Evolutionary conservation across 2,113 vertebrate genomes (phyloP).

Genomic region (Crotalus horridus): DNA sequence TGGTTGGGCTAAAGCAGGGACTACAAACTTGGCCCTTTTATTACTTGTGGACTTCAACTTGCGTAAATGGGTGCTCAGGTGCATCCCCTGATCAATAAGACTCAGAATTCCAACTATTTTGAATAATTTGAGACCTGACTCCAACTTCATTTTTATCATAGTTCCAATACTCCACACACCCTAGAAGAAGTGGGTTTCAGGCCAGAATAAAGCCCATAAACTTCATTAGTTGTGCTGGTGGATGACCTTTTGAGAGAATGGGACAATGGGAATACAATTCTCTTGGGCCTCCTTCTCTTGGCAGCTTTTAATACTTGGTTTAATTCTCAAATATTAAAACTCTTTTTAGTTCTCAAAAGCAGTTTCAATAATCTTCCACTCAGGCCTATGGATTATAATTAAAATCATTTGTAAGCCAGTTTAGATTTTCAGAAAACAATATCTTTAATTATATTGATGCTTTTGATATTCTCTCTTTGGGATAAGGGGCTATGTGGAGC

Average conservation of each 20-base stretch:
- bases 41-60: neutral
- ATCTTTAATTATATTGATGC: neutral
- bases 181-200: neutral
- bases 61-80: neutral
- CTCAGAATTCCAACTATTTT: neutral
- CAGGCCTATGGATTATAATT: neutral
- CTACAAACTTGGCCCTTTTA: too few relatives aligned
- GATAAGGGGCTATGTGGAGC: neutral
- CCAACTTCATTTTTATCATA: neutral
- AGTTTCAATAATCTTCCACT: neutral
- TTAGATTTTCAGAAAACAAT: neutral
- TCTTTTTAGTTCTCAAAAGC: neutral
- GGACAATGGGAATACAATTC: too few relatives aligned
- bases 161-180: neutral
- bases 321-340: neutral
- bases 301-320: neutral
- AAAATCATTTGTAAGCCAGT: neutral
- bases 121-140: neutral
- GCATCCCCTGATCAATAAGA: neutral
- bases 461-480: neutral
- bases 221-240: too few relatives aligned
- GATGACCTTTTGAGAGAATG: too few relatives aligned
- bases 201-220: neutral
- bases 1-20: too few relatives aligned
- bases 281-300: too few relatives aligned